Evolutionary conservation across 2,888 invertebrate genomes (phyloP).

Genomic region (Polyommatus iphigenia): DNA sequence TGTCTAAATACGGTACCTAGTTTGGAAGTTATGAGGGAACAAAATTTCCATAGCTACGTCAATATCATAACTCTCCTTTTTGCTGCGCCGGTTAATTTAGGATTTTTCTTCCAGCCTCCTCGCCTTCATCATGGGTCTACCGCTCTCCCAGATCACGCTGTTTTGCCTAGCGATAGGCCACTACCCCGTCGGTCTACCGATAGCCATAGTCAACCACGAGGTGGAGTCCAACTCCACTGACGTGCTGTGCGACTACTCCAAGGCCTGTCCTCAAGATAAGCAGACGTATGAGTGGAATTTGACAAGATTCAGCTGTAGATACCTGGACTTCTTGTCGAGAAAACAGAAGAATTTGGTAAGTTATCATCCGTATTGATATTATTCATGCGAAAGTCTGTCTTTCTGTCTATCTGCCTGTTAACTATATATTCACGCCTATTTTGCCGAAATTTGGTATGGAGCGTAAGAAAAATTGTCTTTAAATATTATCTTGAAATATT

Average conservation of each 20-base stretch:
- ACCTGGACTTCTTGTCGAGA: conserved; percentile 84
- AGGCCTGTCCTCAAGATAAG: conserved; percentile 75
- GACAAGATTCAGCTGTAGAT: conserved; percentile 87
- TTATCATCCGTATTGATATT: conserved; percentile 38
- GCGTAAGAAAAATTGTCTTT: no score
- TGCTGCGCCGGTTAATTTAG: no score
- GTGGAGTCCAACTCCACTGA: conserved; percentile 71
- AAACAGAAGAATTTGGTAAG: conserved; percentile 84
- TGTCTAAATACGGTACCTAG: no score
- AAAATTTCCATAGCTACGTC: no score
- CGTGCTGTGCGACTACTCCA: conserved; percentile 70
- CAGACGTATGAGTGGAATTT: conserved; percentile 75
- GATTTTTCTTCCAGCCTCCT: conserved; percentile 88
- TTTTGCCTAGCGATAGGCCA: conserved; percentile 95
- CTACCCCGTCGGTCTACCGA: conserved; percentile 86
- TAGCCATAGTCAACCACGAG: conserved; percentile 92
- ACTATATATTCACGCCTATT: no score
- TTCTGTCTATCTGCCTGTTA: neutral
- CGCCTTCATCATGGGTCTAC: conserved; percentile 91
- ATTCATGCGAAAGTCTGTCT: neutral
- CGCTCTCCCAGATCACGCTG: conserved; percentile 90
- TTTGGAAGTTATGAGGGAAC: no score
- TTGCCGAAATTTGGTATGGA: no score
- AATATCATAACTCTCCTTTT: no score
- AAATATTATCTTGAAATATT: no score